Conservation (phyloP, 2,113 vertebrate genomes). For the Microtus pennsylvanicus region DNA sequence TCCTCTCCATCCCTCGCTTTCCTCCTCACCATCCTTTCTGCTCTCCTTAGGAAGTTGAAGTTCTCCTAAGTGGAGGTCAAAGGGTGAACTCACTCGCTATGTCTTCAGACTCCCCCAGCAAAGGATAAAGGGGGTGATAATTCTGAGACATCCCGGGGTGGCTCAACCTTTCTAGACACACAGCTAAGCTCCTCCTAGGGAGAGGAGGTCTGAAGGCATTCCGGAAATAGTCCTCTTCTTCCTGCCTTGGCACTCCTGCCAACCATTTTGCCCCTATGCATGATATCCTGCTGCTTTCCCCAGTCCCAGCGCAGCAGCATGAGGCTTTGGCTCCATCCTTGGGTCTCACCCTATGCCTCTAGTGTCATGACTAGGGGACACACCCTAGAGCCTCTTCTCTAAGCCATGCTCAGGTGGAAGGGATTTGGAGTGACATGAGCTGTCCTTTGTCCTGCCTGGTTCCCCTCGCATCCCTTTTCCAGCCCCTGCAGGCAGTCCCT, state of each 20-base stretch:
- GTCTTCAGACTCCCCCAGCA: neutral
- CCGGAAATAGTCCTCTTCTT: neutral
- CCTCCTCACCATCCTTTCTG: neutral
- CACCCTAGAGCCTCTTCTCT: neutral
- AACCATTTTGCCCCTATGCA: accelerated
- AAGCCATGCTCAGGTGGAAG: neutral
- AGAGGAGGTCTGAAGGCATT: neutral
- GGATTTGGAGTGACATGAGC: neutral
- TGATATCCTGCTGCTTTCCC: neutral
- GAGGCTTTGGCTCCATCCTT: neutral
- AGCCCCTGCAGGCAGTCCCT: neutral
- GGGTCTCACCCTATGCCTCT: no score
- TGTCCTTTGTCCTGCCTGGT: neutral
- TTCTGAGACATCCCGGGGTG: neutral
- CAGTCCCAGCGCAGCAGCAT: no score
- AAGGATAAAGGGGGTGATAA: neutral
- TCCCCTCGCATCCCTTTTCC: neutral
- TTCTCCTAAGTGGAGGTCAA: neutral
- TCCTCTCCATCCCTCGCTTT: neutral
- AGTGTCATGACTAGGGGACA: neutral
- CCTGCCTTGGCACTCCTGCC: neutral
- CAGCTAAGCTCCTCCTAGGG: neutral
- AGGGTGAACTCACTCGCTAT: accelerated
- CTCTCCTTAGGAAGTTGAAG: neutral
- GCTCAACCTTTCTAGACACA: neutral